Conservation (phyloP, 2,113 vertebrate species). For the Lamprotornis superbus region DNA sequence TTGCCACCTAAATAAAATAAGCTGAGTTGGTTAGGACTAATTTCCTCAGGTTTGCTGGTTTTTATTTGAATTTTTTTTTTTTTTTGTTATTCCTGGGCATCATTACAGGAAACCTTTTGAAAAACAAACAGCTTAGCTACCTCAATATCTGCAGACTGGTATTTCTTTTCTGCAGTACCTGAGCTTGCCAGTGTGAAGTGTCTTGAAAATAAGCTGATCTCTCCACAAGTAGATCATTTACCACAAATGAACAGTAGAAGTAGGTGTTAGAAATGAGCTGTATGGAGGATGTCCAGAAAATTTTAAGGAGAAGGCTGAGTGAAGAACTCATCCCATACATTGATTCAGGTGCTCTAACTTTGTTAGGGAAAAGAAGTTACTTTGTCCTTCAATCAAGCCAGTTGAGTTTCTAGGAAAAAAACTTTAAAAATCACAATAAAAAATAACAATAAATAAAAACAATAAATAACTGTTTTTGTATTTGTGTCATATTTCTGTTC, state of each 20-base stretch:
- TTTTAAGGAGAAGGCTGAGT: not conserved
- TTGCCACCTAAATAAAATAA: not conserved
- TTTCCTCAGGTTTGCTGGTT: not conserved
- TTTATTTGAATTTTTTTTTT: not conserved
- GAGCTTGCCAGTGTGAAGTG: not conserved
- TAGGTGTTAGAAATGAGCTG: not conserved
- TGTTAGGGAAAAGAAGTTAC: not conserved
- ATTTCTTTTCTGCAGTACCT: not conserved
- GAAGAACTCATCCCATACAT: not conserved
- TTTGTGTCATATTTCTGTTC: not conserved
- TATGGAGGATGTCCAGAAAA: not conserved
- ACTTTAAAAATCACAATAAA: not conserved
- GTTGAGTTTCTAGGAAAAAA: not conserved
- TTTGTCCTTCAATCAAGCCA: not conserved
- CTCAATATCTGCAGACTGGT: not conserved
- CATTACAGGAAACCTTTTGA: not conserved
- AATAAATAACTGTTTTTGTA: not conserved
- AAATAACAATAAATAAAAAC: not conserved
- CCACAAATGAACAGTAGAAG: not conserved
- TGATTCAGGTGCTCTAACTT: not conserved
- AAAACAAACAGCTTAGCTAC: not conserved
- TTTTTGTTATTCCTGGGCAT: not conserved
- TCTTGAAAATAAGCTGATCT: not conserved
- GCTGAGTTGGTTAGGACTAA: not conserved
- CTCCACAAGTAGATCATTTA: not conserved